Base-by-base conservation (phyloP, 2,113 vertebrate genomes). In the Menura novaehollandiae region DNA sequence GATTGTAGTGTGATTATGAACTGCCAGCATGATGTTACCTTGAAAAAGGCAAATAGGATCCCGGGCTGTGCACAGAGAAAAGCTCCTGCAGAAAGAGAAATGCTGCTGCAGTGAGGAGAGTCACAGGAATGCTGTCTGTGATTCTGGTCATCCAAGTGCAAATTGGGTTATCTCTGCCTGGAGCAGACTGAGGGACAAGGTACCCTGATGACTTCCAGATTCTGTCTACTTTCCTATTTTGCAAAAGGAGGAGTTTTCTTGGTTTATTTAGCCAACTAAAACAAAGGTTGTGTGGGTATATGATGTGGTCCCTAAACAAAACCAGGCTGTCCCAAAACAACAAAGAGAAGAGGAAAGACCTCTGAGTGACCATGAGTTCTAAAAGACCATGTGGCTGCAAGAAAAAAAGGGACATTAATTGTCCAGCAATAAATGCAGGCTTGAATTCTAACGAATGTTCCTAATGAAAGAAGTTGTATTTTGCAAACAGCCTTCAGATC, bases 371-470 rank as follows among this genome's bases (percentile, higher is more conserved):
- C n/a, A n/a, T n/a, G n/a, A n/a, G n/a, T n/a, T n/a, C 13, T 85
- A 39, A 30, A 88, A 62, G 20, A 60, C 19, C 68, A 15, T 3
- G 9, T 14, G 47, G 47, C 28, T 15, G 15, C 20, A 58, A 86
- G 67, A 86, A 58, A 33, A 86, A 86, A 92, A 44, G 6, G 12
- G 39, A 49, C 56, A 78, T 55, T 71, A 78, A 49, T 19, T 71
- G 81, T 52, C 16, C 35, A 68, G 27, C 64, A 87, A 56, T 85
- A 92, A 81, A 81, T 13, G 35, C 56, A 77, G 44, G 22, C 37
- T 91, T 35, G 37, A 74, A 71, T 92, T 91, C 56, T 67, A n/a
- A 87, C 89, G 47, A 87, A 60, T 47, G 37, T 44, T 91, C 33
- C n/a, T 56, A 89, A 78, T 41, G 28, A 67, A 77, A 66, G 63